phyloP scores from a whole-genome alignment of 2,113 vertebrate genomes.

The Euleptes europaea region DNA sequence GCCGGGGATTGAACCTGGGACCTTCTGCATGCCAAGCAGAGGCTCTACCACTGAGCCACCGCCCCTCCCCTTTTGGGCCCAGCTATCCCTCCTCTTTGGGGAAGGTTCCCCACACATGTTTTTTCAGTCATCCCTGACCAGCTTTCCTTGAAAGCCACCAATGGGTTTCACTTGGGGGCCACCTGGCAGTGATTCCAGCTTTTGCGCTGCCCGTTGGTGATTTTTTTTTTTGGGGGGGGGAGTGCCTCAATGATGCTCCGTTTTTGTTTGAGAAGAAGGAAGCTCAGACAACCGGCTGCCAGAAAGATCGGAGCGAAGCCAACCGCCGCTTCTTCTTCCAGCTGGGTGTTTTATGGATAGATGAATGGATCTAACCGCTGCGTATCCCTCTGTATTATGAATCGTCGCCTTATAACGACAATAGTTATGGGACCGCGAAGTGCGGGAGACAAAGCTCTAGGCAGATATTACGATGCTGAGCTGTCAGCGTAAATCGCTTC shows the following conservation, averaged over 20 bases:
- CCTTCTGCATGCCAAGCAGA: too few species aligned
- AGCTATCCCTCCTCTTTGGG: neutral
- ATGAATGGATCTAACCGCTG: constrained; percentile 29
- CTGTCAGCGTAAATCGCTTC: constrained; percentile 64
- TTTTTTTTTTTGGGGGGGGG: neutral
- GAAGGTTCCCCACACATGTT: neutral
- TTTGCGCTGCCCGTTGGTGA: neutral
- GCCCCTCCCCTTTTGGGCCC: too few species aligned
- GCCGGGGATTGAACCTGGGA: too few species aligned
- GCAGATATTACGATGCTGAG: constrained; percentile 44
- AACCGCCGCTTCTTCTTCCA: neutral
- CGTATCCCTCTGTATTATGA: constrained; percentile 35
- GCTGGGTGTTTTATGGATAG: neutral
- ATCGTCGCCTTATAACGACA: constrained; percentile 34
- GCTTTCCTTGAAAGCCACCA: neutral
- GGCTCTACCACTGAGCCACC: too few species aligned
- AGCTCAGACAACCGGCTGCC: neutral
- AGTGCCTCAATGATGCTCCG: neutral
- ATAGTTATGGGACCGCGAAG: constrained; percentile 19
- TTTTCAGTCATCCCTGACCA: too few species aligned
- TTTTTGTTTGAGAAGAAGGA: neutral
- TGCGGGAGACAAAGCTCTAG: constrained; percentile 31
- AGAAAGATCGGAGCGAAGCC: neutral
- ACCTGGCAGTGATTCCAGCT: too few species aligned
- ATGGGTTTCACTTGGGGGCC: neutral